A percentile compares a stretch with the other conserved stretches of the same genome.
Evolutionary conservation across 2,888 invertebrate species (phyloP).

Genomic region (Lepidocyrtinus sp.): DNA sequence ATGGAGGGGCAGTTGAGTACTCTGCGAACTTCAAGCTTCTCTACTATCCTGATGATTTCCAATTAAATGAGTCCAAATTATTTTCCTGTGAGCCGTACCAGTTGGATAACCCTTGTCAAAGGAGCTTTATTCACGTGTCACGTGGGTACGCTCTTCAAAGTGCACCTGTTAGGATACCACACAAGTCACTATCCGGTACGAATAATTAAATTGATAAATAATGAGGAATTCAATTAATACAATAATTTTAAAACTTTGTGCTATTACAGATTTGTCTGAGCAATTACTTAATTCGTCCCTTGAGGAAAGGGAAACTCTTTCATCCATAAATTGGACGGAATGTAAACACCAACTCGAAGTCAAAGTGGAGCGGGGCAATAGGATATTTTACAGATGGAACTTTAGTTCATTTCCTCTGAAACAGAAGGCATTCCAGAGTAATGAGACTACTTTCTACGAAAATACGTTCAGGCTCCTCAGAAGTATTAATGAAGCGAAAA

Average conservation of each 20-base stretch:
- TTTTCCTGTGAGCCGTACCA: conserved; percentile 39
- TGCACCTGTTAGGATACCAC: background rate
- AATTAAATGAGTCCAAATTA: conserved; percentile 6
- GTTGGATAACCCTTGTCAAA: conserved; percentile 12
- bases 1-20: background rate
- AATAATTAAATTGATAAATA: conserved; percentile 13
- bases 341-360: conserved; percentile 22
- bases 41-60: background rate
- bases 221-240: background rate
- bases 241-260: too few relatives aligned
- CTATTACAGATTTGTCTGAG: background rate
- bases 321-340: background rate
- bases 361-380: conserved; percentile 14
- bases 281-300: conserved; percentile 7
- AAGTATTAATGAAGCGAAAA: background rate
- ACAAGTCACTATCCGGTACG: background rate
- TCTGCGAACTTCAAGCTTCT: conserved; percentile 31
- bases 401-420: background rate
- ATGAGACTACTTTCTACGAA: background rate
- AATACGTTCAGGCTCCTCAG: background rate
- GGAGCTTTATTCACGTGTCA: conserved; percentile 40
- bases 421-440: background rate
- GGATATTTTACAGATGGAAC: background rate
- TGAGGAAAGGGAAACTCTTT: background rate
- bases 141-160: too few relatives aligned